A percentile compares a stretch with the other conserved stretches of the same genome.
phyloP scores from a whole-genome alignment of 2,888 invertebrate species.

The Conomelus anceps region DNA sequence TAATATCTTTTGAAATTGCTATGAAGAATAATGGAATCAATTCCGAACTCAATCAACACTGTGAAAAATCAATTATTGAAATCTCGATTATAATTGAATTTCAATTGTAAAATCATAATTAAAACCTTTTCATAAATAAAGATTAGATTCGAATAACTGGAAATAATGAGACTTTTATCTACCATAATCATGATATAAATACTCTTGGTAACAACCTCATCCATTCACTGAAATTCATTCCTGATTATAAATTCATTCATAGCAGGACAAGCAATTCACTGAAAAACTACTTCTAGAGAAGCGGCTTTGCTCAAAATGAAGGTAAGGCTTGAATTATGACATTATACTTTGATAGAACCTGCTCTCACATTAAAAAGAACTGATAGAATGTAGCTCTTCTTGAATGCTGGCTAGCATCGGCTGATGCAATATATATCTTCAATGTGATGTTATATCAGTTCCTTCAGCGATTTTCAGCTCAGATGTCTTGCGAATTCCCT shows the following conservation, averaged over 20 bases:
- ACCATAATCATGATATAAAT: neutral
- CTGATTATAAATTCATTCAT: neutral
- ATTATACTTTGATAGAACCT: neutral
- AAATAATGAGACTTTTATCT: neutral
- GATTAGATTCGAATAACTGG: too few relatives aligned
- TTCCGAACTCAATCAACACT: too few relatives aligned
- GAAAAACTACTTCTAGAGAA: neutral
- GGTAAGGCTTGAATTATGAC: neutral
- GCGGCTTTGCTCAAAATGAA: neutral
- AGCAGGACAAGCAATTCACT: neutral
- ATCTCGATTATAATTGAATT: too few relatives aligned
- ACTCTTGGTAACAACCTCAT: neutral
- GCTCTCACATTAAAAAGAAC: neutral
- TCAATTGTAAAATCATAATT: too few relatives aligned
- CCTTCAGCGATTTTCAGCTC: neutral
- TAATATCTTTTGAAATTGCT: too few relatives aligned
- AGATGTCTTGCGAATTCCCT: neutral
- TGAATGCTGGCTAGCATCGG: neutral
- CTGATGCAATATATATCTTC: neutral
- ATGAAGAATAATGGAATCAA: too few relatives aligned
- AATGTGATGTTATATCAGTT: neutral
- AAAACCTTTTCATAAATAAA: too few relatives aligned
- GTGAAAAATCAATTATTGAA: too few relatives aligned
- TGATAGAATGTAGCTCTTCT: neutral
- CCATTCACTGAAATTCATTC: neutral